A percentile compares a stretch with the other conserved stretches of the same genome.
Evolutionary conservation across 2,797 vertebrate genomes (phyloP).

Genomic region (Poeciliopsis presidionis): DNA sequence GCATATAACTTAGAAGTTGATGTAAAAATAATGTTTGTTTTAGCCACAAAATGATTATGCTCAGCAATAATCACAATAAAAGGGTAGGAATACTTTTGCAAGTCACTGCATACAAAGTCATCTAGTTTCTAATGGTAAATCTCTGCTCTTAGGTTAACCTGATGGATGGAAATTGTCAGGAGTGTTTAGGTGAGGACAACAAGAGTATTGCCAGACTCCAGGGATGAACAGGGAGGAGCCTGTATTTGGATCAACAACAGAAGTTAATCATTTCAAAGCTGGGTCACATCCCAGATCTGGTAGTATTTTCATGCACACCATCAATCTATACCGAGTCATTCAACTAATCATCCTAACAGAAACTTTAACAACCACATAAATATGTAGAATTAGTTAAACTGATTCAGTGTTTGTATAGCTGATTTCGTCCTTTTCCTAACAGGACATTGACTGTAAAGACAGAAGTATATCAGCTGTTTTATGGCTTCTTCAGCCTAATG

Average conservation of each 20-base stretch:
- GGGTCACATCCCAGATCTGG: not conserved
- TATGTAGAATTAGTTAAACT: slow-evolving; percentile 1
- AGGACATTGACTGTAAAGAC: slow-evolving; percentile 26
- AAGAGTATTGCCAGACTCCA: not conserved
- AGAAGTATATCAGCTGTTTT: slow-evolving; percentile 23
- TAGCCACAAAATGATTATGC: too few species aligned
- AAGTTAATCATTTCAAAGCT: not conserved
- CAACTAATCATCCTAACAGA: not conserved
- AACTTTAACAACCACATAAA: not conserved
- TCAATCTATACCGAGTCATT: not conserved
- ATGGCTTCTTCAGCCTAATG: slow-evolving; percentile 32
- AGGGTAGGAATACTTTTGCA: not conserved
- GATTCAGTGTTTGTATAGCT: not conserved
- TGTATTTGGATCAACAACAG: not conserved
- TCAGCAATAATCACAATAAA: not conserved
- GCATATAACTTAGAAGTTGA: too few species aligned
- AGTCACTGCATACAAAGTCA: not conserved
- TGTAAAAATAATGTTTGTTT: too few species aligned
- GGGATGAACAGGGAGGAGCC: not conserved
- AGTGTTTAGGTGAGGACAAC: slow-evolving; percentile 33
- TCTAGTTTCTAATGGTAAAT: slow-evolving; percentile 4
- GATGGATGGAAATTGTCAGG: slow-evolving; percentile 6
- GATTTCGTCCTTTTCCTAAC: not conserved
- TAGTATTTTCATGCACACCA: not conserved
- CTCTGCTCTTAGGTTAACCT: slow-evolving; percentile 15